Evolutionary conservation across 2,797 vertebrate genomes (phyloP), one percentile per base, ranked within the genome.

Genomic region (Intellagama lesueurii): DNA sequence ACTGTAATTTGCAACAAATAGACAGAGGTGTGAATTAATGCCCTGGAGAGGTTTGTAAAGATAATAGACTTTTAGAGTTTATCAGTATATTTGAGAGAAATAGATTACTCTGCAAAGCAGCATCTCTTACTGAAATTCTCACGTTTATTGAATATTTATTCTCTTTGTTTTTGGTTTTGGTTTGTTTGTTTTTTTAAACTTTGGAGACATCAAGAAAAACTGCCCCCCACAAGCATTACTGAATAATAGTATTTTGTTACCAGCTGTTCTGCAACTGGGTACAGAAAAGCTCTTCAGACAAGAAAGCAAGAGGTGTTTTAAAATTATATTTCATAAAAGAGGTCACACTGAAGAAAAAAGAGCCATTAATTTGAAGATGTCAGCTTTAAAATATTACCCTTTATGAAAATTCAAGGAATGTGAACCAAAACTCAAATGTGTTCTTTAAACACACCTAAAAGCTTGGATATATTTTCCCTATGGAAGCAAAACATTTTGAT

Each of bases 11-110:
- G 69, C 44, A 49, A 78, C 66, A 82, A 7, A 64, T 64, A 7
- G 49, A 40, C 9, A 64, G 47, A 90, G n/a, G 83, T 22, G 69
- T 79, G 87, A 73, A 66, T 77, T 77, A 90, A 87, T 78, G 47
- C n/a, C 44, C 70, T 82, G 26, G 7, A 56, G 32, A 69, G 24
- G 28, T 44, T n/a, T 86, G 44, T 83, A 77, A 82, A 83, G 72
- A 56, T 90, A 47, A 56, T 77, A 90, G 49, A 64, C 49, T 66
- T 76, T 44, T 5, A 32, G 49, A 5, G 7, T 87, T 32, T 72
- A 9, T 1, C 52, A 78, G 44, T 8, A 11, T 24, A 72, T 68
- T 44, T 88, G 22, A 49, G 72, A 69, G 60, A 49, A 52, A 88
- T 52, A 83, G 60, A 40, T 77, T 76, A 56, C 73, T 77, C 16